These are phyloP conservation scores for Mythimna impura DNA, from an alignment of 2,888 invertebrate genomes.

Conservation along the genomic window DNA sequence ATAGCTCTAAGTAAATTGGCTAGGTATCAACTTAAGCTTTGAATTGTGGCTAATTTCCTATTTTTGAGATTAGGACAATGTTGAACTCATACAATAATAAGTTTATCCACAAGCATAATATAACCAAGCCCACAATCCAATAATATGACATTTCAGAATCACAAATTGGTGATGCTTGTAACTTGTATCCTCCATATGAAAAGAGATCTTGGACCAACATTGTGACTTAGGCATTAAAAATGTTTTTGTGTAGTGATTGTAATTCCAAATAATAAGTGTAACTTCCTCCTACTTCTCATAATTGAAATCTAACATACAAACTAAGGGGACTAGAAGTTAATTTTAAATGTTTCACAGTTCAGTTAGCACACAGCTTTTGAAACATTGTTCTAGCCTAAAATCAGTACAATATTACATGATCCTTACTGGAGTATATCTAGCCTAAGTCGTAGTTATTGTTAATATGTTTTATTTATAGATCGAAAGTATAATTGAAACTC, in stretches of 20 bases:
- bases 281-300: no score
- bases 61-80: no score
- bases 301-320: no score
- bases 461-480: constrained; percentile 24
- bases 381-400: not conserved
- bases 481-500: constrained; percentile 18
- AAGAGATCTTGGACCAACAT: no score
- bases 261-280: not conserved
- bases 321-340: not conserved
- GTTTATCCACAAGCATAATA: no score
- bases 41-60: no score
- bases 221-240: no score
- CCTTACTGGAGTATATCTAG: not conserved
- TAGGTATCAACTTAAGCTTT: no score
- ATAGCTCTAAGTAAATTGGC: no score
- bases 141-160: not conserved
- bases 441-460: not conserved
- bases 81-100: no score
- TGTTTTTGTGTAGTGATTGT: not conserved
- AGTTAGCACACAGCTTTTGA: constrained; percentile 1
- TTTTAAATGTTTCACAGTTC: constrained; percentile 27
- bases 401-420: no score
- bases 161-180: not conserved
- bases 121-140: no score
- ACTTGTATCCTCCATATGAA: not conserved